Percentiles rank a stretch among this genome's conserved stretches.
These are phyloP conservation scores for Pycnomerus fuliginosus DNA, from an alignment of 2,888 invertebrate species.

Conservation along the genomic window DNA sequence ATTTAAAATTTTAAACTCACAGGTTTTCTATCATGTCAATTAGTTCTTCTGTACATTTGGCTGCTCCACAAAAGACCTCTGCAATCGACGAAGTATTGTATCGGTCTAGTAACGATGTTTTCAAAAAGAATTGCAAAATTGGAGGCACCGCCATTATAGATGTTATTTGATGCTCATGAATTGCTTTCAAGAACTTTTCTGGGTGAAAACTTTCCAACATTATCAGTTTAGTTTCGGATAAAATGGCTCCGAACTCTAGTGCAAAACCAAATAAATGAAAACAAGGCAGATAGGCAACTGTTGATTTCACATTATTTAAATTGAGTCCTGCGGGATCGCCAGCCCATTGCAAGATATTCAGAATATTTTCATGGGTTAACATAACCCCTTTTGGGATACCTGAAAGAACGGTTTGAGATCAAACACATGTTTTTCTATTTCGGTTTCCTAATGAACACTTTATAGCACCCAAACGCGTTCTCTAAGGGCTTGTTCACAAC, in stretches of 20 bases:
- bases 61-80: constrained; percentile 7
- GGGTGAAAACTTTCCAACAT: constrained; percentile 3
- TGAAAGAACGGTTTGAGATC: too few species aligned
- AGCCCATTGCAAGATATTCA: too few species aligned
- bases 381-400: too few species aligned
- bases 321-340: too few species aligned
- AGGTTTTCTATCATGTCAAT: too few species aligned
- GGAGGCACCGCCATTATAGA: constrained; percentile 3
- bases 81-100: constrained; percentile 3
- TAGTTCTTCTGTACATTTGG: too few species aligned
- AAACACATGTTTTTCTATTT: too few species aligned
- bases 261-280: constrained; percentile 6
- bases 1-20: too few species aligned
- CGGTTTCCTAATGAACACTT: too few species aligned
- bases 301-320: background rate
- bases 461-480: too few species aligned
- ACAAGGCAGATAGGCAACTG: background rate
- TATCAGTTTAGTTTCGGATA: background rate
- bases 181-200: constrained; percentile 3
- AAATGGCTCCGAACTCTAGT: background rate
- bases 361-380: background rate
- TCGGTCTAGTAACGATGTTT: constrained; percentile 3
- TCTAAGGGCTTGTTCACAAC: too few species aligned
- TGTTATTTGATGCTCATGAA: constrained; percentile 1
- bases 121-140: constrained; percentile 2